Evolutionary conservation across 2,113 vertebrate genomes (phyloP).

Genomic region (Corynorhinus townsendii): DNA sequence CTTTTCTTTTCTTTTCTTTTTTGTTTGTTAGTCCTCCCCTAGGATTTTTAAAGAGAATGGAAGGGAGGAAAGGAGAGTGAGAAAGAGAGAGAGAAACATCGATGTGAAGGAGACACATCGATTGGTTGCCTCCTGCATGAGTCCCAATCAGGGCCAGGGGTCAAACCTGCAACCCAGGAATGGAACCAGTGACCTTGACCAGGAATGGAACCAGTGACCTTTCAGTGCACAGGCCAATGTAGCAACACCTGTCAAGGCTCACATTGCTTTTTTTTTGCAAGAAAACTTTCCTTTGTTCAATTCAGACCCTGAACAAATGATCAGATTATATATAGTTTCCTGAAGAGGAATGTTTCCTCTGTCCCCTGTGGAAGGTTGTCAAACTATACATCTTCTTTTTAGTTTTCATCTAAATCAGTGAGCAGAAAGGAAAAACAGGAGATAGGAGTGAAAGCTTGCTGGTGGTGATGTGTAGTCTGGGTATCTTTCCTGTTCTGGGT

Average conservation of each 20-base stretch:
- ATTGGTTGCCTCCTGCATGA: too few relatives aligned
- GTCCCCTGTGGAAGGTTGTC: not conserved
- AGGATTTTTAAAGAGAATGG: too few relatives aligned
- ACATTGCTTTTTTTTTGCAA: not conserved
- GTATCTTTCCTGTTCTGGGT: not conserved
- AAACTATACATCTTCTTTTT: not conserved
- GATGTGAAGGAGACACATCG: too few relatives aligned
- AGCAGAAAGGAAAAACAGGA: not conserved
- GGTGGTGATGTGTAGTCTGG: not conserved
- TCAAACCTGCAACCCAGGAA: too few relatives aligned
- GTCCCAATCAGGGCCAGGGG: too few relatives aligned
- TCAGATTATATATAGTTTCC: not conserved
- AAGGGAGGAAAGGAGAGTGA: too few relatives aligned
- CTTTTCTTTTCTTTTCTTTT: not conserved
- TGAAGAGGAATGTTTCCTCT: not conserved
- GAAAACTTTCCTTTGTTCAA: not conserved
- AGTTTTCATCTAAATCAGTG: not conserved
- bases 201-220: too few relatives aligned
- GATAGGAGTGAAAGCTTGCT: not conserved
- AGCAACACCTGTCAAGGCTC: too few relatives aligned
- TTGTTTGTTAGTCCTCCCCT: not conserved
- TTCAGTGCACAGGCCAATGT: too few relatives aligned
- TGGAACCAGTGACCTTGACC: too few relatives aligned
- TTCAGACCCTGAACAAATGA: not conserved
- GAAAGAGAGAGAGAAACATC: too few relatives aligned